These are phyloP conservation scores for Phalera bucephala DNA, from an alignment of 2,888 invertebrate genomes.

Conservation along the genomic window DNA sequence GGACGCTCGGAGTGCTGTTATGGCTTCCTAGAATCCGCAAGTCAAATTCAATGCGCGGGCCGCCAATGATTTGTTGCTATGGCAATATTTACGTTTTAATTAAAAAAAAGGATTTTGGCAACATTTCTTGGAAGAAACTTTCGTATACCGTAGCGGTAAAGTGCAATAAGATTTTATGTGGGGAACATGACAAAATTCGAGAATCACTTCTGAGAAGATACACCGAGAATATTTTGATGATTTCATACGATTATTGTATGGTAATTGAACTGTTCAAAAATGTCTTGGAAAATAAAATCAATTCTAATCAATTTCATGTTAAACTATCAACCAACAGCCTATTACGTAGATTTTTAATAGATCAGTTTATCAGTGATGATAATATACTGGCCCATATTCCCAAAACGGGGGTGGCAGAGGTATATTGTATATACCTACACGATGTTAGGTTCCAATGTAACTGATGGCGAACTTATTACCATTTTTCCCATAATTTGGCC, in stretches of 20 bases:
- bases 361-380: too few relatives aligned
- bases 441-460: too few relatives aligned
- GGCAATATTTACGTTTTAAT: slow-evolving; percentile 30
- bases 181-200: not conserved
- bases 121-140: not conserved
- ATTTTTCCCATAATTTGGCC: too few relatives aligned
- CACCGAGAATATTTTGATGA: not conserved
- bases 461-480: too few relatives aligned
- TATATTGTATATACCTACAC: too few relatives aligned
- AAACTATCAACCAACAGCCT: too few relatives aligned
- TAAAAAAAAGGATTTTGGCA: slow-evolving; percentile 10
- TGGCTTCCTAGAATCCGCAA: slow-evolving; percentile 47
- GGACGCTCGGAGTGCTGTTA: slow-evolving; percentile 37
- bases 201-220: not conserved
- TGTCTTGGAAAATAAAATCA: too few relatives aligned
- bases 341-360: too few relatives aligned
- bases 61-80: slow-evolving; percentile 47
- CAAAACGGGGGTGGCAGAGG: too few relatives aligned
- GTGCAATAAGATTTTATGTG: slow-evolving; percentile 4
- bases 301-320: too few relatives aligned
- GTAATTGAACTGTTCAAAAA: too few relatives aligned
- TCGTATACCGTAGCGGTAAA: slow-evolving; percentile 7
- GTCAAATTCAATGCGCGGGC: slow-evolving; percentile 44
- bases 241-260: not conserved
- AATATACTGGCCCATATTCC: too few relatives aligned